These are phyloP conservation scores for Sebastes itinus DNA, from an alignment of 2,797 vertebrate species.

Conservation along the genomic window DNA sequence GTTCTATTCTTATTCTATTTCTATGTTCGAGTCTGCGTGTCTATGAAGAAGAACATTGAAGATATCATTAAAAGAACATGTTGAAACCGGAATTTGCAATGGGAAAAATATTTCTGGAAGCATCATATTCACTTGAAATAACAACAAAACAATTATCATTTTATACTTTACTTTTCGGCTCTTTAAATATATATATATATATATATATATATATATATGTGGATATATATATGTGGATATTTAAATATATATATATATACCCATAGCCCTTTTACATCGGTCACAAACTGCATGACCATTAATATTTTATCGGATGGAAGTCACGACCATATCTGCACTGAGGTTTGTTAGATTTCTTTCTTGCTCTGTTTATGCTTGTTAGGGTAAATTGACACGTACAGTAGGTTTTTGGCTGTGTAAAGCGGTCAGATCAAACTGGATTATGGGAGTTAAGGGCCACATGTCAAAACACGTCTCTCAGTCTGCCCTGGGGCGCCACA, in stretches of 20 bases:
- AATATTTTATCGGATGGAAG: neutral
- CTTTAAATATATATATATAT: neutral
- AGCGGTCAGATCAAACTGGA: conserved; percentile 53
- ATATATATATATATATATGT: too few relatives aligned
- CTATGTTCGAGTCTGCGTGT: too few relatives aligned
- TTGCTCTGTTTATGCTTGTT: conserved; percentile 22
- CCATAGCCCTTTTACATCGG: too few relatives aligned
- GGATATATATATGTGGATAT: too few relatives aligned
- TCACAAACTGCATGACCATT: neutral
- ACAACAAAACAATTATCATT: neutral
- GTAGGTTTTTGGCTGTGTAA: conserved; percentile 37
- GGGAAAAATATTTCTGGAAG: neutral
- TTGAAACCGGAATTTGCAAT: neutral
- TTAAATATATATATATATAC: too few relatives aligned
- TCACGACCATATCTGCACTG: neutral
- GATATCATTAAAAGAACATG: neutral
- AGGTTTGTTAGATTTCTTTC: neutral
- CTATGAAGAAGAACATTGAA: neutral
- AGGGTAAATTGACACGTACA: conserved; percentile 44
- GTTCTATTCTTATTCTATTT: too few relatives aligned
- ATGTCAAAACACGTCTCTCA: conserved; percentile 66
- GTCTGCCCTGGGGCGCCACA: conserved; percentile 54
- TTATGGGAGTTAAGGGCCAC: conserved; percentile 63
- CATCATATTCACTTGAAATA: neutral
- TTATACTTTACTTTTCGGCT: neutral